Evolutionary conservation across 1,140 invertebrate genomes (phyloP), one percentile per base, ranked within the genome.

Genomic region (Lutraria rhynchaena): DNA sequence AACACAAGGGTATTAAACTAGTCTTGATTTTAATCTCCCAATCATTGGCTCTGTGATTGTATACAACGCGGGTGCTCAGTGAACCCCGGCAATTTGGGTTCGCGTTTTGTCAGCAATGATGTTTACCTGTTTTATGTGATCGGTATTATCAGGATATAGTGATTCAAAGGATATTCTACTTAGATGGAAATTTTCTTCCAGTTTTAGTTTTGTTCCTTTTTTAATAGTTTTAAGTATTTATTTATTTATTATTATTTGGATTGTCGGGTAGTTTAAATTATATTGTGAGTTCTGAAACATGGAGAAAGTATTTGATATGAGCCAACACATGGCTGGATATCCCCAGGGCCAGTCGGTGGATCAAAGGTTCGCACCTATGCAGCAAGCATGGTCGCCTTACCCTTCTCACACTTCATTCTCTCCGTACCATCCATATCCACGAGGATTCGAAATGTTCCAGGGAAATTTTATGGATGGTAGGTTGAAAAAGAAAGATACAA

Each of bases 401-500:
- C 44, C 78, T 3, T 37, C 78, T 29, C 78, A 29, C 58, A 81
- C 78, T 11, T 58, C 60, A 22, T 74, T 81, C 29, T 27, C 46
- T 37, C 78, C 78, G 17, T 81, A 81, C 49, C 78, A 81, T 33
- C 55, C 46, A 2, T 63, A 63, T n/a, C 78, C 78, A 29, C 69
- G 78, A 24, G 63, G 63, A 53, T 81, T 73, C 51, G 78, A 81
- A 41, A 81, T 81, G 78, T 81, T 81, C 29, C 78, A 70, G 17
- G 78, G 78, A 53, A 81, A 73, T 49, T 81, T 81, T 55, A 70
- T 81, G 65, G 78, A 81, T 49, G 78, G 78, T 81, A 73, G 27
- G 78, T 80, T 46, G 33, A 65, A 13, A n/a, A n/a, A n/a, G n/a
- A n/a, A n/a, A n/a, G n/a, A n/a, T n/a, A n/a, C n/a, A n/a, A n/a